A percentile compares a stretch with the other conserved stretches of the same genome.
Conservation (phyloP, 2,797 vertebrate species). For the Gallinago nigripennis region DNA sequence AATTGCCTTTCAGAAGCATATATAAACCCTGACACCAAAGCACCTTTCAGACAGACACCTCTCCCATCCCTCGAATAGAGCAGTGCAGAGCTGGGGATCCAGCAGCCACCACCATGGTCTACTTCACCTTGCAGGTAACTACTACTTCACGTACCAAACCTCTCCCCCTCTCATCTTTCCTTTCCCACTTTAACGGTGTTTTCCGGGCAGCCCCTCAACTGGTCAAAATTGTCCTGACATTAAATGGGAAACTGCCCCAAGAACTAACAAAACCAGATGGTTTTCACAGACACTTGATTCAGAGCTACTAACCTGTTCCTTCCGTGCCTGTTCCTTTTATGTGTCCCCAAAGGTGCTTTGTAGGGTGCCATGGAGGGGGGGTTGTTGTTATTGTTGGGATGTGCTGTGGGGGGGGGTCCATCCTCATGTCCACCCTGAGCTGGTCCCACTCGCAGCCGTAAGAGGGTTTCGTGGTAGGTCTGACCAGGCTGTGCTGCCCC, state of each 20-base stretch:
- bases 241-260: not conserved
- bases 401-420: too few relatives aligned
- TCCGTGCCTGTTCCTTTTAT: not conserved
- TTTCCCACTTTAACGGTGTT: not conserved
- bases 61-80: not conserved
- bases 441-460: not conserved
- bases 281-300: not conserved
- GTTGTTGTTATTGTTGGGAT: not conserved
- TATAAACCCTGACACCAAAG: slow-evolving; percentile 56
- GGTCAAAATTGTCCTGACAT: not conserved
- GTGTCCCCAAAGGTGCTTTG: not conserved
- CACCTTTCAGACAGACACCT: slow-evolving; percentile 45
- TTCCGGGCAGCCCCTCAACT: rapidly evolving
- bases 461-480: not conserved
- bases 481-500: not conserved
- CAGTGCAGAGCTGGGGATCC: not conserved
- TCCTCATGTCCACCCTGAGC: not conserved
- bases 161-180: not conserved
- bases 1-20: slow-evolving; percentile 56
- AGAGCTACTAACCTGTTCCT: not conserved
- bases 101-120: slow-evolving; percentile 57
- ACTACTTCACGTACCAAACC: not conserved
- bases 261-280: not conserved
- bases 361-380: rapidly evolving
- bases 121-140: slow-evolving; percentile 62